A percentile compares a stretch with the other conserved stretches of the same genome.
These are phyloP conservation scores for Takifugu rubripes DNA, from an alignment of 2,797 vertebrate species.

Conservation along the genomic window DNA sequence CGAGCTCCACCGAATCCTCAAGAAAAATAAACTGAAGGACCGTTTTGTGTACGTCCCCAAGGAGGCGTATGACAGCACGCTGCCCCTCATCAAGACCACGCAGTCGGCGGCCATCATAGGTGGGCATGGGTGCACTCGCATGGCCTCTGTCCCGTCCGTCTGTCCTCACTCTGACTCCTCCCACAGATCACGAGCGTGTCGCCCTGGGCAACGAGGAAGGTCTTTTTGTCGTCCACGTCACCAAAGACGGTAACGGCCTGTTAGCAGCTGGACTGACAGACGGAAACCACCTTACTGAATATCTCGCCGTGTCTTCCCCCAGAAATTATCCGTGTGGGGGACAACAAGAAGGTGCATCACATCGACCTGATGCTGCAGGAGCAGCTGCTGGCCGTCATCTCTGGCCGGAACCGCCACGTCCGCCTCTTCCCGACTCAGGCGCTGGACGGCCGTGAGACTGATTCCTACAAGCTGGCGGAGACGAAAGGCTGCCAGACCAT, in stretches of 20 bases:
- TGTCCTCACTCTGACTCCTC: conserved; percentile 6
- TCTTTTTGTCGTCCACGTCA: conserved; percentile 93
- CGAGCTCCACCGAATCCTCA: conserved; percentile 93
- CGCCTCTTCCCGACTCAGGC: conserved; percentile 89
- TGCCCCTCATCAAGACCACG: conserved; percentile 97
- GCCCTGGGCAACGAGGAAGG: conserved; percentile 98
- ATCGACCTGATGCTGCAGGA: conserved; percentile 90
- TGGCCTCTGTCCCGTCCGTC: background rate
- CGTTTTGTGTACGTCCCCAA: conserved; percentile 95
- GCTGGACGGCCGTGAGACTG: conserved; percentile 89
- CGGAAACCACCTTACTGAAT: no score
- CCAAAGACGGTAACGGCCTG: conserved; percentile 88
- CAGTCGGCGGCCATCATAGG: conserved; percentile 95
- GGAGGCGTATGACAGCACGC: conserved; percentile 95
- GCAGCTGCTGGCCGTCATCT: conserved; percentile 95
- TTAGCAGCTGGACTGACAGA: no score
- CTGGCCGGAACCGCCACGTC: conserved; percentile 94
- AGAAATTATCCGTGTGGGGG: conserved; percentile 96
- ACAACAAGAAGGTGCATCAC: conserved; percentile 96
- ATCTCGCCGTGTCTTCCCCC: conserved; percentile 4
- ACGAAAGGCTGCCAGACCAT: conserved; percentile 93
- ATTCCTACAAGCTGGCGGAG: conserved; percentile 91
- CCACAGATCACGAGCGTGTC: conserved; percentile 94
- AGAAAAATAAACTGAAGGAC: conserved; percentile 98
- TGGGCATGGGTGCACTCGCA: conserved; percentile 39